Evolutionary conservation across 2,113 vertebrate species (phyloP).

Genomic region (Tapirus terrestris): DNA sequence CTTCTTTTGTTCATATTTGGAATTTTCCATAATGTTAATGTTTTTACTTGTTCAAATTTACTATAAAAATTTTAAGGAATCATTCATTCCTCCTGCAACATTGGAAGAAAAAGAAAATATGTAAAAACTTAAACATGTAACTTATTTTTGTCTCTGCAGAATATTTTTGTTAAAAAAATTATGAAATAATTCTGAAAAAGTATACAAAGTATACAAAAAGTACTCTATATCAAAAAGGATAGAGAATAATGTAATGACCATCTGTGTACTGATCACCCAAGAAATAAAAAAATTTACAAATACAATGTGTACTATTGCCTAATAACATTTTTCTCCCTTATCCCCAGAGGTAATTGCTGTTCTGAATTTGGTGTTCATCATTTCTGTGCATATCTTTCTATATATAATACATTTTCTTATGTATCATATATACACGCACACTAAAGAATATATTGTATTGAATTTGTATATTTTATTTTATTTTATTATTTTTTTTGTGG

Average conservation of each 20-base stretch:
- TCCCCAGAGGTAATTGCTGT: neutral
- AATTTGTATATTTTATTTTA: neutral
- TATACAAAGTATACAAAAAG: too few species aligned
- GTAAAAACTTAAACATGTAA: constrained; percentile 5
- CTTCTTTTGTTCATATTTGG: neutral
- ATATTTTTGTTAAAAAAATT: neutral
- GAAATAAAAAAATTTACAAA: neutral
- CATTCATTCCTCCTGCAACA: neutral
- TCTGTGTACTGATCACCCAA: neutral
- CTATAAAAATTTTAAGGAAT: neutral
- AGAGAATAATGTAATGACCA: neutral
- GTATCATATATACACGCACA: neutral
- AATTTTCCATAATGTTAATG: neutral
- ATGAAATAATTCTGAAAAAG: neutral
- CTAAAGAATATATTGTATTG: neutral
- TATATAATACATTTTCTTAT: neutral
- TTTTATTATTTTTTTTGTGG: too few species aligned
- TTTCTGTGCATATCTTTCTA: neutral
- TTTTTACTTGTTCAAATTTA: neutral
- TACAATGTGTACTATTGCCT: neutral
- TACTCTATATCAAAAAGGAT: neutral
- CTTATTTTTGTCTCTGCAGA: neutral
- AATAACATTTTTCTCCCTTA: neutral
- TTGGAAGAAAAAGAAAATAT: constrained; percentile 1
- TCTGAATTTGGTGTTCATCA: neutral